Evolutionary conservation across 2,113 vertebrate species (phyloP).

Genomic region (Oostethus manadensis): DNA sequence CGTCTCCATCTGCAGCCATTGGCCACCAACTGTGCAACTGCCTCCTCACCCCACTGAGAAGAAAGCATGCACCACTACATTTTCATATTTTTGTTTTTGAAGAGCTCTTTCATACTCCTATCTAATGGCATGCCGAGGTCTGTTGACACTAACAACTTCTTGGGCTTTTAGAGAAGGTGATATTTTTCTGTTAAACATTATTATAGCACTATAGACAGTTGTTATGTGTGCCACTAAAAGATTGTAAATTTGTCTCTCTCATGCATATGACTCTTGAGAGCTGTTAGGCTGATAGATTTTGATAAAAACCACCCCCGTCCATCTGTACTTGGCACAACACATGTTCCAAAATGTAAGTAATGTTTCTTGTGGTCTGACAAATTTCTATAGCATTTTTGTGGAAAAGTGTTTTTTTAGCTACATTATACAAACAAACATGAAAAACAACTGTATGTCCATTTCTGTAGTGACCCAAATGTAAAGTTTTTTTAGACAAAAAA

Average conservation of each 20-base stretch:
- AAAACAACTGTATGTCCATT: no score
- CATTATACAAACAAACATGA: no score
- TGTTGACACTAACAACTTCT: slow-evolving; percentile 58
- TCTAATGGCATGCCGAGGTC: slow-evolving; percentile 39
- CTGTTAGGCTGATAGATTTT: slow-evolving; percentile 30
- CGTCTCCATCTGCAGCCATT: slow-evolving; percentile 74
- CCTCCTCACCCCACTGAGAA: slow-evolving; percentile 34
- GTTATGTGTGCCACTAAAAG: slow-evolving; percentile 33
- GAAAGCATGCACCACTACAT: slow-evolving; percentile 33
- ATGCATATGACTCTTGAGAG: slow-evolving; percentile 46
- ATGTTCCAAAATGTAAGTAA: not conserved
- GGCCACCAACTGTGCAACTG: slow-evolving; percentile 67
- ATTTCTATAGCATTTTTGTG: no score
- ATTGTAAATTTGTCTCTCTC: slow-evolving; percentile 45
- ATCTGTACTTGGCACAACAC: slow-evolving; percentile 3
- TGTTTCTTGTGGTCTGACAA: not conserved
- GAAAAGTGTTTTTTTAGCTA: no score
- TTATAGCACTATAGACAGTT: slow-evolving; percentile 36
- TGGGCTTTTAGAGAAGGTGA: slow-evolving; percentile 28
- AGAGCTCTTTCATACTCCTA: slow-evolving; percentile 43
- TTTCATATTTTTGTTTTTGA: slow-evolving; percentile 44
- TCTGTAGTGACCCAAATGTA: no score
- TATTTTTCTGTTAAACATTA: not conserved
- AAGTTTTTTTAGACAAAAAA: no score
- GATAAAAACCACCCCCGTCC: slow-evolving; percentile 21